Evolutionary conservation across 2,113 vertebrate species (phyloP).

Genomic region (Cariama cristata): DNA sequence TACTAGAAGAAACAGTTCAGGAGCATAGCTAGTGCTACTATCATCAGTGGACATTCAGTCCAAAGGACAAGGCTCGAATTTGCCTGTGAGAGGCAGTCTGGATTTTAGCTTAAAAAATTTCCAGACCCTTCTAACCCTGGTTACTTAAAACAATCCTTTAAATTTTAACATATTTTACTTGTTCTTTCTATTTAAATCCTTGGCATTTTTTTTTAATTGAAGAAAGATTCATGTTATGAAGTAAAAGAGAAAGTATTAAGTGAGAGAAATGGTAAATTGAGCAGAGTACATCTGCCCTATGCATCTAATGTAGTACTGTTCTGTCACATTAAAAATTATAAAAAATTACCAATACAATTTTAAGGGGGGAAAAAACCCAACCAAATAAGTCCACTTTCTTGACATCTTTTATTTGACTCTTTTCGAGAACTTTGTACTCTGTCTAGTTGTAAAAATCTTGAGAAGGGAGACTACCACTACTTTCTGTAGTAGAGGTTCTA

Average conservation of each 20-base stretch:
- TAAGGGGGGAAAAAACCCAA: background rate
- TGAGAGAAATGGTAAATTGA: background rate
- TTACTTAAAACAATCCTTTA: background rate
- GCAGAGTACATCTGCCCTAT: background rate
- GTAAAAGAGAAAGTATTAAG: background rate
- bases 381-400: background rate
- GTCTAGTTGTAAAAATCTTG: background rate
- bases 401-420: background rate
- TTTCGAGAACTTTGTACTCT: background rate
- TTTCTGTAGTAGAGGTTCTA: background rate
- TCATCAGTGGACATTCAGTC: background rate
- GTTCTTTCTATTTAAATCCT: background rate
- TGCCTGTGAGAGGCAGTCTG: background rate
- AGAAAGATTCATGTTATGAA: background rate
- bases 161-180: background rate
- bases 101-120: background rate
- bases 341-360: background rate
- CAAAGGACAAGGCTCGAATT: background rate
- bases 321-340: background rate
- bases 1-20: background rate
- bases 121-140: background rate
- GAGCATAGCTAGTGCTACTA: background rate
- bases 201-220: background rate
- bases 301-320: background rate
- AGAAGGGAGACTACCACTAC: background rate